These are phyloP conservation scores for Drosophila persimilis DNA, from an alignment of 1,140 invertebrate species.

Conservation along the genomic window DNA sequence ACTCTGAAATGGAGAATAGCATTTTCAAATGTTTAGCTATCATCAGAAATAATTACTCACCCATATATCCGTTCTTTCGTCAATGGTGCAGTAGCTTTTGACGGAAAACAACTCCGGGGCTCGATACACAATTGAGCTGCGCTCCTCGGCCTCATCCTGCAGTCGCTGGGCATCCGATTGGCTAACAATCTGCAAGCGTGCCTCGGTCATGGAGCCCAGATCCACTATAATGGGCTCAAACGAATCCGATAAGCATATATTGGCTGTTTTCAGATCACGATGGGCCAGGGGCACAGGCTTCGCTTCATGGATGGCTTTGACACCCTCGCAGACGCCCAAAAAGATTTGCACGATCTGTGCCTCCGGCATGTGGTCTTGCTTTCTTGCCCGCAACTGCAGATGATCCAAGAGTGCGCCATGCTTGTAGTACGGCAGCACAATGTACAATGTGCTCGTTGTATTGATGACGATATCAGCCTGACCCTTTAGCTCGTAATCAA, in stretches of 20 bases:
- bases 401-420: slow-evolving; percentile 90
- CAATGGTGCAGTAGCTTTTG: slow-evolving; percentile 90
- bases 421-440: slow-evolving; percentile 92
- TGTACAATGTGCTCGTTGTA: slow-evolving; percentile 88
- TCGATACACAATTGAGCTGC: slow-evolving; percentile 93
- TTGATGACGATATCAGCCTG: slow-evolving; percentile 87
- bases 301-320: slow-evolving; percentile 89
- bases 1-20: slow-evolving; percentile 85
- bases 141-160: slow-evolving; percentile 92
- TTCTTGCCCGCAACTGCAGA: slow-evolving; percentile 86
- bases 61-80: slow-evolving; percentile 95
- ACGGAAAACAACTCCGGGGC: slow-evolving; percentile 95
- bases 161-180: slow-evolving; percentile 89
- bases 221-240: slow-evolving; percentile 92
- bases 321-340: slow-evolving; percentile 89
- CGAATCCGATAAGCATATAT: slow-evolving; percentile 90
- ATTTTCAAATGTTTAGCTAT: neutral
- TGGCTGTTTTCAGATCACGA: slow-evolving; percentile 93
- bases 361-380: slow-evolving; percentile 86
- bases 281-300: slow-evolving; percentile 91
- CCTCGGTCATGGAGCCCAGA: slow-evolving; percentile 91
- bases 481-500: slow-evolving; percentile 87
- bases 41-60: slow-evolving; percentile 83
- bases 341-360: slow-evolving; percentile 89
- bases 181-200: slow-evolving; percentile 89